A percentile compares a stretch with the other conserved stretches of the same genome.
These are phyloP conservation scores for Pseudochromis fuscus DNA, from an alignment of 2,797 vertebrate genomes.

Conservation along the genomic window DNA sequence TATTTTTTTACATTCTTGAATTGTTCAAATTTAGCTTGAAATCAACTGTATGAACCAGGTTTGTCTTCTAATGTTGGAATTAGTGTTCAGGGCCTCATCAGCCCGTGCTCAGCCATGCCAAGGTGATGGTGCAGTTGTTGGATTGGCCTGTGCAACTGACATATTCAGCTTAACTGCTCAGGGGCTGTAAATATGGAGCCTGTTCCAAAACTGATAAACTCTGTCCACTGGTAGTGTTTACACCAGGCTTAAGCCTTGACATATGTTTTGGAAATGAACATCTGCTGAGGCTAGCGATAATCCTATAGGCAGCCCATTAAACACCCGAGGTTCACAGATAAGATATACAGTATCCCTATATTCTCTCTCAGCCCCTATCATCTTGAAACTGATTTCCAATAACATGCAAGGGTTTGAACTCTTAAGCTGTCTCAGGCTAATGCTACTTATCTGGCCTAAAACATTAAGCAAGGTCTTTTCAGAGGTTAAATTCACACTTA, in stretches of 20 bases:
- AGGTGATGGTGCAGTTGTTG: constrained; percentile 33
- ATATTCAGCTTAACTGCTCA: constrained; percentile 73
- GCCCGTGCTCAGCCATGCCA: constrained; percentile 20
- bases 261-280: constrained; percentile 85
- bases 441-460: constrained; percentile 82
- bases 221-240: constrained; percentile 83
- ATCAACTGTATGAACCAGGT: neutral
- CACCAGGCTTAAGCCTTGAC: constrained; percentile 82
- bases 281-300: constrained; percentile 82
- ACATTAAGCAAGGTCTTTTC: constrained; percentile 78
- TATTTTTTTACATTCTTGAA: constrained; percentile 1
- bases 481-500: constrained; percentile 69
- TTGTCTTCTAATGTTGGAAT: constrained; percentile 17
- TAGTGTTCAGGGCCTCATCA: neutral
- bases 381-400: constrained; percentile 80
- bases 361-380: constrained; percentile 68
- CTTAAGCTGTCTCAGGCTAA: constrained; percentile 76
- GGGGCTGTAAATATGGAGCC: constrained; percentile 75
- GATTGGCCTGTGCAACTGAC: constrained; percentile 51
- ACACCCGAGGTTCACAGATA: constrained; percentile 80
- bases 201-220: constrained; percentile 84
- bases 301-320: constrained; percentile 84
- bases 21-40: neutral
- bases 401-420: constrained; percentile 74
- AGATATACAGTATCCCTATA: constrained; percentile 72